Evolutionary conservation across 2,113 vertebrate species (phyloP), one percentile per base, ranked within the genome.

Genomic region (Entomyzon cyanotis): DNA sequence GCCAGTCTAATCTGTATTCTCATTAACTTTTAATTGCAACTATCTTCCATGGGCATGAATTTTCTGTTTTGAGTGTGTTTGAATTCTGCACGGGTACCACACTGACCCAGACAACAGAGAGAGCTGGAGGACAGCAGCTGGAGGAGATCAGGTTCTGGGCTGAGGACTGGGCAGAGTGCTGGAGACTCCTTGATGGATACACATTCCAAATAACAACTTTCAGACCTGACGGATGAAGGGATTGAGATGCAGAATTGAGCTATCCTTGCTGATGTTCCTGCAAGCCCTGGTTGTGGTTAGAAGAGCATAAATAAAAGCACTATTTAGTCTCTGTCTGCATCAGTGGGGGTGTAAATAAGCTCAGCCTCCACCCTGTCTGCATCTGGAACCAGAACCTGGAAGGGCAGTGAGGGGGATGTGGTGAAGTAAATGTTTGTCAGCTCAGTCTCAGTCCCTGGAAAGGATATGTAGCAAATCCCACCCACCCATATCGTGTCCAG

Each of bases 331-430:
- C 60, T 58, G 0, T 37, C 52, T 60, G 7, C 17, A 10, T 11
- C 11, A 15, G 15, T 39, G 15, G 50, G 10, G 21, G 12, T 41
- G 33, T 17, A 30, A 52, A 42, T 15, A 9, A 47, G 14, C 10
- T 78, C 65, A n/a, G 11, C n/a, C 30, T 58, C 0, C 0, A 31
- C 23, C 8, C 22, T 63, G 10, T 10, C 21, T 39, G 53, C 8
- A 41, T 37, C 19, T 71, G 58, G 21, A 91, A 39, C 22, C 13
- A 35, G 41, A 44, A 50, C 3, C 44, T 42, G 52, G n/a, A 81
- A 85, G 13, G 31, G 13, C 49, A 53, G 9, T 0, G 0, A 63
- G 44, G 18, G n/a, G 30, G 4, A 8, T n/a, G 12, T 41, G 47
- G 7, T 31, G 53, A 63, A 47, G 12, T 5, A 39, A 90, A 68